Conservation (phyloP, 2,797 vertebrate genomes). For the Bufotes viridis region DNA sequence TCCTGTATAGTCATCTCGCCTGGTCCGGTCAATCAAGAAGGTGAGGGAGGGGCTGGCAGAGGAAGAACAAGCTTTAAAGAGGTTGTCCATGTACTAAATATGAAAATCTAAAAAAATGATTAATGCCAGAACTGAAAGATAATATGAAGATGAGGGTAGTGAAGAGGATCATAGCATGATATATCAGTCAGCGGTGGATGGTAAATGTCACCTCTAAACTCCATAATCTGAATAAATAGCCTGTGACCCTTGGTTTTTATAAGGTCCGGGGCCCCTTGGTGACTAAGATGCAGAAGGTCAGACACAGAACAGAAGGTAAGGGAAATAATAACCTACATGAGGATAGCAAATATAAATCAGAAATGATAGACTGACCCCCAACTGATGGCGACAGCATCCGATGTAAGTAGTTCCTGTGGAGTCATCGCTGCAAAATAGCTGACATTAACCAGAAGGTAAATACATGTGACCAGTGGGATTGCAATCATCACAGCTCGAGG, state of each 20-base stretch:
- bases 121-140: too few species aligned
- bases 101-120: too few species aligned
- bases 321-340: background rate
- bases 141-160: too few species aligned
- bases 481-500: constrained; percentile 85
- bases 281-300: background rate
- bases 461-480: constrained; percentile 84
- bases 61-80: too few species aligned
- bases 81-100: too few species aligned
- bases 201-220: too few species aligned
- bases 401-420: constrained; percentile 82
- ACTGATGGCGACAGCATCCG: constrained; percentile 84
- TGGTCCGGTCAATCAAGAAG: too few species aligned
- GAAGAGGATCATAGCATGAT: too few species aligned
- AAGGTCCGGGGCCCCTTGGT: background rate
- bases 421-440: constrained; percentile 89
- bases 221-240: too few species aligned
- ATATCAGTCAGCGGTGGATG: too few species aligned
- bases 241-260: background rate
- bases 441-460: constrained; percentile 88
- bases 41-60: too few species aligned
- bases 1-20: too few species aligned
- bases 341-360: background rate
- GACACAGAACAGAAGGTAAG: background rate
- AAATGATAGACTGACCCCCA: constrained; percentile 81